Conservation (phyloP, 2,113 vertebrate genomes). For the Mellivora capensis region DNA sequence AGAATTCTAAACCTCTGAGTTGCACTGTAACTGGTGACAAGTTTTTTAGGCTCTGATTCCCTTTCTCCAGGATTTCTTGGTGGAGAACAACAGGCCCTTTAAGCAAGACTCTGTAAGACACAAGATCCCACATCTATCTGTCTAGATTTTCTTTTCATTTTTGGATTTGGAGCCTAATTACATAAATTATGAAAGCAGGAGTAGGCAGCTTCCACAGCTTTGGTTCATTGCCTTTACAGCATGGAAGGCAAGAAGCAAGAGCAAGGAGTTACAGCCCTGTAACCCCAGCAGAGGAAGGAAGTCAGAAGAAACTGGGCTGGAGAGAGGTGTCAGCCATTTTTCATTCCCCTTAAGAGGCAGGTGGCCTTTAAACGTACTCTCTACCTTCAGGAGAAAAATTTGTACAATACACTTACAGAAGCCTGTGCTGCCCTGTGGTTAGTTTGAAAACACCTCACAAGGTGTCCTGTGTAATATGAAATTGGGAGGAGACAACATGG, state of each 20-base stretch:
- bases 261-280: not conserved
- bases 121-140: not conserved
- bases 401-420: not conserved
- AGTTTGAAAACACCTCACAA: not conserved
- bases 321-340: not conserved
- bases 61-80: not conserved
- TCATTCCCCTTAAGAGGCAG: not conserved
- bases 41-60: not conserved
- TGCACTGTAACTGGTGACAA: not conserved
- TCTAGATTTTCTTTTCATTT: not conserved
- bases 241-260: not conserved
- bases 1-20: not conserved
- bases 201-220: not conserved
- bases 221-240: not conserved
- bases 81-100: not conserved
- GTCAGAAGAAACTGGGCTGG: not conserved
- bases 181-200: not conserved
- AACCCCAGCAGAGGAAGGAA: not conserved
- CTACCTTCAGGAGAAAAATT: not conserved
- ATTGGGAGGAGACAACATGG: not conserved
- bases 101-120: constrained; percentile 1
- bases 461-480: not conserved
- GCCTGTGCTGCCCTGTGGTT: not conserved
- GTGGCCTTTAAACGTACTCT: not conserved
- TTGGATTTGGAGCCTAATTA: not conserved